Conservation (phyloP, 1,140 invertebrate genomes). For the Drosophila melanica region DNA sequence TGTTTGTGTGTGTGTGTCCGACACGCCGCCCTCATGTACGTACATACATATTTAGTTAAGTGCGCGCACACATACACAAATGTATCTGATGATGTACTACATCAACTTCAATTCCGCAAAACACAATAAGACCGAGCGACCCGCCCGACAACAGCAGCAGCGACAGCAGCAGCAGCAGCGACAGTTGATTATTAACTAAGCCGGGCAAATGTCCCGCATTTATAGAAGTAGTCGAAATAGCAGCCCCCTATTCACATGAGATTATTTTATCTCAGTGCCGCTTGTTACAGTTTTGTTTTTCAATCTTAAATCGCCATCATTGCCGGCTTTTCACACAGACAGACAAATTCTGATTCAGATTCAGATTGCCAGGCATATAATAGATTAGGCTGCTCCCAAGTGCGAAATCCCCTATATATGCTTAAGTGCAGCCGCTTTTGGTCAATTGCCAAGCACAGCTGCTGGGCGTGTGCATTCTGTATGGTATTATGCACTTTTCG, state of each 20-base stretch:
- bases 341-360: constrained; percentile 17
- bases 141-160: constrained; percentile 11
- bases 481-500: constrained; percentile 19
- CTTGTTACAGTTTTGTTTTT: constrained; percentile 57
- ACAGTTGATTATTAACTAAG: constrained; percentile 74
- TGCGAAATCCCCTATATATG: constrained; percentile 38
- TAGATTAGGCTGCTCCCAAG: constrained; percentile 31
- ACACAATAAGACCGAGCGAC: constrained; percentile 43
- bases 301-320: constrained; percentile 72
- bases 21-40: constrained; percentile 68
- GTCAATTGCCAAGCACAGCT: constrained; percentile 16
- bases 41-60: constrained; percentile 4
- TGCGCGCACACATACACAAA: neutral
- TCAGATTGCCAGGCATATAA: constrained; percentile 22
- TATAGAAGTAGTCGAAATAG: constrained; percentile 49
- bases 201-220: constrained; percentile 73
- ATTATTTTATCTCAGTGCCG: constrained; percentile 70
- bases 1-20: constrained; percentile 41
- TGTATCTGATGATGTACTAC: constrained; percentile 44
- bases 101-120: constrained; percentile 73
- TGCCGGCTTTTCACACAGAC: constrained; percentile 55
- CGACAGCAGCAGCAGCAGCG: neutral
- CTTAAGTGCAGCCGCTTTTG: neutral
- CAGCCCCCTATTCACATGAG: constrained; percentile 54
- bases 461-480: constrained; percentile 21